These are phyloP conservation scores for Sterna hirundo DNA, from an alignment of 2,113 vertebrate species.

Conservation along the genomic window DNA sequence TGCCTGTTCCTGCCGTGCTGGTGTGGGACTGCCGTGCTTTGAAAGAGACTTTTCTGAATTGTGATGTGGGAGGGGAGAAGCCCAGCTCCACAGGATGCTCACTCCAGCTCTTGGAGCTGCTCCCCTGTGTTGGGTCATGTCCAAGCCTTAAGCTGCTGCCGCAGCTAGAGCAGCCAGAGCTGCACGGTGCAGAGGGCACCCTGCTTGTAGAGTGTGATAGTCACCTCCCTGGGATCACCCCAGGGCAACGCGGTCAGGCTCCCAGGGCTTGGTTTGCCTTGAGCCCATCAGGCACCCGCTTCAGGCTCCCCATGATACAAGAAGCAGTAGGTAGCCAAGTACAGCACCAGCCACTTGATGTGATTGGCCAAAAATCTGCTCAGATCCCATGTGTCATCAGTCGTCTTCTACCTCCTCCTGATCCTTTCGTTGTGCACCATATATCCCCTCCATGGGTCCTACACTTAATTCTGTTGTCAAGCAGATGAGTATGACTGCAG, in stretches of 20 bases:
- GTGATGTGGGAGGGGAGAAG: not conserved
- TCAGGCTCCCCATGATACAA: not conserved
- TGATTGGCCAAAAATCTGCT: not conserved
- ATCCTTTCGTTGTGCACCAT: not conserved
- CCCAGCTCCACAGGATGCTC: not conserved
- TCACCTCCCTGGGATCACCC: too few relatives aligned
- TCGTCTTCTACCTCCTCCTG: not conserved
- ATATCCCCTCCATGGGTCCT: not conserved
- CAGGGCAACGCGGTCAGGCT: accelerated
- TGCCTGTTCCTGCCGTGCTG: not conserved
- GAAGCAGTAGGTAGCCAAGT: not conserved
- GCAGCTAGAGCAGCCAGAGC: not conserved
- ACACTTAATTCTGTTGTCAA: not conserved
- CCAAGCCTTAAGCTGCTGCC: accelerated
- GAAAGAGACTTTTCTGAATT: not conserved
- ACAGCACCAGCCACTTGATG: accelerated
- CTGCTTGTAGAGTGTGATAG: accelerated
- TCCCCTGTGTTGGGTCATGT: not conserved
- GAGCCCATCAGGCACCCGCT: not conserved
- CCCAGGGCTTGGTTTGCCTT: not conserved
- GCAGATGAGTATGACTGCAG: not conserved
- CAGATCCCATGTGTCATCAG: not conserved
- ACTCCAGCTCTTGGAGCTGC: not conserved
- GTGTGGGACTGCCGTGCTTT: not conserved
- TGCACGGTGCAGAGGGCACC: accelerated